A percentile compares a stretch with the other conserved stretches of the same genome.
Conservation (phyloP, 2,113 vertebrate genomes). For the Tauraco erythrolophus region DNA sequence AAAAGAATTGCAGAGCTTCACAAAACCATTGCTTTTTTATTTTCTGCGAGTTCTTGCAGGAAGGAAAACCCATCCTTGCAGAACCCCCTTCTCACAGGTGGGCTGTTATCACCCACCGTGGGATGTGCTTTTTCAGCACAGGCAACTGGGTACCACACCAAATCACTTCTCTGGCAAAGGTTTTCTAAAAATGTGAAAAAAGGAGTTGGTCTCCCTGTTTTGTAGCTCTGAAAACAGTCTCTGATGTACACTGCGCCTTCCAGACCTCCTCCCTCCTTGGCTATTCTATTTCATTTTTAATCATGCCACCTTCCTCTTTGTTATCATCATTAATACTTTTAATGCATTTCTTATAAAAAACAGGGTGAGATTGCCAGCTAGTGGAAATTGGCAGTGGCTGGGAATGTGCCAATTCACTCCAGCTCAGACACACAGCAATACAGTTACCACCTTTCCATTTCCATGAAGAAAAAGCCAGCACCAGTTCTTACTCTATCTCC, state of each 20-base stretch:
- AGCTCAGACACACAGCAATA: neutral
- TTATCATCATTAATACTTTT: constrained; percentile 10
- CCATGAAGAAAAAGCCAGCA: neutral
- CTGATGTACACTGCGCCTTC: neutral
- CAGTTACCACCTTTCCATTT: neutral
- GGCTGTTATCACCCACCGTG: neutral
- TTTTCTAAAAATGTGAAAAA: neutral
- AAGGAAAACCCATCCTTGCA: neutral
- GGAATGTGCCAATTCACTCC: neutral
- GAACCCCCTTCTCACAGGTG: neutral
- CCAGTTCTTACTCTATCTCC: neutral
- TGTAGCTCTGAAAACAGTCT: neutral
- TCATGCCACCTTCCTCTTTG: neutral
- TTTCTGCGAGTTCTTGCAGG: neutral
- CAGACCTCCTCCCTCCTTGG: constrained; percentile 17
- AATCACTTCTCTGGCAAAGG: neutral
- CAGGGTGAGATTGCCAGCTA: neutral
- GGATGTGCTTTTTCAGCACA: neutral
- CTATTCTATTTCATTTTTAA: neutral
- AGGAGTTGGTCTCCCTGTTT: neutral
- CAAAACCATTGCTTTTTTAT: neutral
- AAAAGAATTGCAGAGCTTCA: neutral
- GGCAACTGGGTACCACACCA: neutral
- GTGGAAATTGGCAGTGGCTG: neutral
- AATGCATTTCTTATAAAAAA: neutral